Conservation (phyloP, 2,888 invertebrate species). For the Allolobophora icterica region DNA sequence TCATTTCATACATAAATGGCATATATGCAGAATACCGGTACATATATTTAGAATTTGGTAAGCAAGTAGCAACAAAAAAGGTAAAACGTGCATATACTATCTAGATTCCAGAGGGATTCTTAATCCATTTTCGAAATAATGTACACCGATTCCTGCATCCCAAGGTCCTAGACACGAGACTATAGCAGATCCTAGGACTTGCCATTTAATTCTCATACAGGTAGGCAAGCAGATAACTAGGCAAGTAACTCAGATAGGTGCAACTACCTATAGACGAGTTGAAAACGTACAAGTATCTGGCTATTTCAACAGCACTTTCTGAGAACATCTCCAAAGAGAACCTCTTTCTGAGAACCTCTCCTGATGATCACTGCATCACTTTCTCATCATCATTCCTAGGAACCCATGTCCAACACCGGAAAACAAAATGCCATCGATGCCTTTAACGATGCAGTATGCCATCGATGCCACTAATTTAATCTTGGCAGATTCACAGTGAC, state of each 20-base stretch:
- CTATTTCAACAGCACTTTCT: not conserved
- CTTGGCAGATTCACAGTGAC: not conserved
- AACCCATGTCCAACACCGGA: not conserved
- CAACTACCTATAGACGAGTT: not conserved
- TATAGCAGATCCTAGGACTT: too few species aligned
- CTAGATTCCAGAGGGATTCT: too few species aligned
- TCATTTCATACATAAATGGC: too few species aligned
- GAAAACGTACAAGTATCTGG: not conserved
- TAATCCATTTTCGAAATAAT: too few species aligned
- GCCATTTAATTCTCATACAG: too few species aligned
- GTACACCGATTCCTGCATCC: too few species aligned
- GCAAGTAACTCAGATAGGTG: not conserved
- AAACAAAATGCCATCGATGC: not conserved
- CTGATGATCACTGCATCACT: not conserved
- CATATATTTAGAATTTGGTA: too few species aligned
- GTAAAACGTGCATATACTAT: too few species aligned
- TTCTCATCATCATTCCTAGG: not conserved
- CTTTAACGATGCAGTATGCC: not conserved
- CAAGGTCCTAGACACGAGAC: too few species aligned
- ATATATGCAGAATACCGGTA: too few species aligned
- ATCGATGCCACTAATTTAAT: not conserved
- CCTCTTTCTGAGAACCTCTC: too few species aligned
- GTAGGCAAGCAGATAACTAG: not conserved
- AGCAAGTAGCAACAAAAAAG: too few species aligned
- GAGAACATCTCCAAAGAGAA: not conserved